Evolutionary conservation across 2,888 invertebrate genomes (phyloP).

Genomic region (Trichopria drosophilae): DNA sequence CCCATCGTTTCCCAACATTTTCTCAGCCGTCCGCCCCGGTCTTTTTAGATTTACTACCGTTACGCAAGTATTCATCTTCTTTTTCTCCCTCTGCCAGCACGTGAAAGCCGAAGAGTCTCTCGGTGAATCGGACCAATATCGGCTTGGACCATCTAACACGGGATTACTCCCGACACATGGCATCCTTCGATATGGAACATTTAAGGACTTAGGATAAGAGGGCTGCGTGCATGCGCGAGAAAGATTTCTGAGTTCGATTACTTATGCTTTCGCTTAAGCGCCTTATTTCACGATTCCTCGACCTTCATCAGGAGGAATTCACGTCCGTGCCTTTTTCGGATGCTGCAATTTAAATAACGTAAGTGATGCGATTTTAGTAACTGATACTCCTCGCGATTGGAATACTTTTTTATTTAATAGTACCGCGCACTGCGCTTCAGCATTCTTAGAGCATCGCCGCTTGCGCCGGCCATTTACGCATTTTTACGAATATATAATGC

Average conservation of each 20-base stretch:
- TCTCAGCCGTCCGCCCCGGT: constrained; percentile 27
- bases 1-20: constrained; percentile 32
- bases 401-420: no score
- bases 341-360: no score
- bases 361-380: no score
- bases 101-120: constrained; percentile 32
- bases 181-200: constrained; percentile 33
- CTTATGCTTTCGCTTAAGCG: constrained; percentile 38
- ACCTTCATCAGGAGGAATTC: no score
- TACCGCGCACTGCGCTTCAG: no score
- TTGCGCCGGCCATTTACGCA: no score
- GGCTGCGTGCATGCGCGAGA: constrained; percentile 32
- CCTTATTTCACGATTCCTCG: no score
- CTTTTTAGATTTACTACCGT: constrained; percentile 27
- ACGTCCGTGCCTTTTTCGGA: no score
- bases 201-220: constrained; percentile 30
- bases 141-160: constrained; percentile 33
- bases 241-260: constrained; percentile 33
- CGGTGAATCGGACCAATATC: constrained; percentile 21
- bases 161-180: constrained; percentile 38
- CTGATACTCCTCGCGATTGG: no score
- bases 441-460: no score
- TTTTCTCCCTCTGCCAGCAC: constrained; percentile 27
- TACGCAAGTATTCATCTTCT: constrained; percentile 30
- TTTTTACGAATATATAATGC: no score